phyloP scores from a whole-genome alignment of 2,113 vertebrate genomes.

The Triplophysa dalaica region DNA sequence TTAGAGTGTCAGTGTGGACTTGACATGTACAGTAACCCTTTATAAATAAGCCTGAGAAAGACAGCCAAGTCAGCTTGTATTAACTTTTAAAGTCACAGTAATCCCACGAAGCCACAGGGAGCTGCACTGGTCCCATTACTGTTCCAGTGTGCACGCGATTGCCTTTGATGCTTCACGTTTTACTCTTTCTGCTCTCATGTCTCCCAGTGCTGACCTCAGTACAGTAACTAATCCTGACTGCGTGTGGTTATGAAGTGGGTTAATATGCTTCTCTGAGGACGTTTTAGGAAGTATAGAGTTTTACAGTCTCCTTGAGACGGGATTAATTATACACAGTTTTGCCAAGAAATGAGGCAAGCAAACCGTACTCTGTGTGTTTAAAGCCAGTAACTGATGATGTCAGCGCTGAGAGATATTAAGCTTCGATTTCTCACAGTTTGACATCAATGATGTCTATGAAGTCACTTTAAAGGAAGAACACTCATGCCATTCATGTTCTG shows the following conservation, averaged over 20 bases:
- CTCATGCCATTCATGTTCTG: no score
- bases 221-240: slow-evolving; percentile 28
- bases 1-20: background rate
- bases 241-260: slow-evolving; percentile 29
- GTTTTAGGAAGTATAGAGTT: slow-evolving; percentile 34
- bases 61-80: background rate
- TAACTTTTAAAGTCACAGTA: slow-evolving; percentile 17
- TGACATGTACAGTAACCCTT: background rate
- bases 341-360: slow-evolving; percentile 1
- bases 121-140: slow-evolving; percentile 30
- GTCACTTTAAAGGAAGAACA: no score
- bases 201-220: slow-evolving; percentile 6
- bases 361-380: background rate
- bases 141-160: slow-evolving; percentile 20
- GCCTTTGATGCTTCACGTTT: slow-evolving; percentile 42
- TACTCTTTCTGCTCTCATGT: slow-evolving; percentile 5
- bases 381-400: slow-evolving; percentile 7
- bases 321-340: slow-evolving; percentile 34
- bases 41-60: background rate
- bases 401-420: background rate
- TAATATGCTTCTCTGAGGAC: slow-evolving; percentile 35
- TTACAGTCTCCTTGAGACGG: slow-evolving; percentile 37
- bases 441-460: background rate
- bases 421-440: slow-evolving; percentile 3
- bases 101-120: slow-evolving; percentile 18